A percentile compares a stretch with the other conserved stretches of the same genome.
These are phyloP conservation scores for Eulemur albifrons DNA, from an alignment of 2,797 vertebrate genomes.

Conservation along the genomic window DNA sequence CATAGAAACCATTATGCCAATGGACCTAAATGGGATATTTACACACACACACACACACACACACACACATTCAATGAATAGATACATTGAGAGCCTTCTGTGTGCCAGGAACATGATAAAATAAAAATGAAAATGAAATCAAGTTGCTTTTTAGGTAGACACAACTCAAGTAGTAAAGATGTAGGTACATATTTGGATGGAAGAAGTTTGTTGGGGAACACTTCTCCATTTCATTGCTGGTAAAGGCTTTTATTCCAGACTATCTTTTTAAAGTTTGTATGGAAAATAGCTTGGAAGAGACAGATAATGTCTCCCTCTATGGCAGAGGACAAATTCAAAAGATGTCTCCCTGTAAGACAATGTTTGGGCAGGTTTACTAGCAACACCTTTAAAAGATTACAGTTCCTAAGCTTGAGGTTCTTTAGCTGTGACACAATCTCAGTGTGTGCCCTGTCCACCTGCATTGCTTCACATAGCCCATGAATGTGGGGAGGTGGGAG, in stretches of 20 bases:
- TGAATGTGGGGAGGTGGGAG: not conserved
- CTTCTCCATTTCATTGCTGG: not conserved
- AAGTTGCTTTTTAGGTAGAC: not conserved
- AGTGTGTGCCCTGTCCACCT: not conserved
- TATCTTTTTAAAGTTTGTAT: not conserved
- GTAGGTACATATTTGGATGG: not conserved
- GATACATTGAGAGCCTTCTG: not conserved
- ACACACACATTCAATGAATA: not conserved
- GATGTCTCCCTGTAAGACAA: not conserved
- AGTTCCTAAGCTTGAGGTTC: not conserved
- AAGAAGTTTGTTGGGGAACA: not conserved
- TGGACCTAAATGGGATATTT: not conserved
- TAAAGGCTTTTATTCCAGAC: not conserved
- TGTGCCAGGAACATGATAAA: not conserved
- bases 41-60: not conserved
- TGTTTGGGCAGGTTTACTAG: not conserved
- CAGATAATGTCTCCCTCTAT: not conserved
- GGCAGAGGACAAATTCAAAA: not conserved
- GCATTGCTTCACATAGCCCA: not conserved
- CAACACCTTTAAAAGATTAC: not conserved
- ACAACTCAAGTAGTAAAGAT: not conserved
- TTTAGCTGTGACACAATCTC: not conserved
- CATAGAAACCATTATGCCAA: not conserved
- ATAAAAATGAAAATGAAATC: not conserved
- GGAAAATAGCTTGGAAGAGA: not conserved